phyloP scores from a whole-genome alignment of 2,797 vertebrate species.

The Anabas testudineus region DNA sequence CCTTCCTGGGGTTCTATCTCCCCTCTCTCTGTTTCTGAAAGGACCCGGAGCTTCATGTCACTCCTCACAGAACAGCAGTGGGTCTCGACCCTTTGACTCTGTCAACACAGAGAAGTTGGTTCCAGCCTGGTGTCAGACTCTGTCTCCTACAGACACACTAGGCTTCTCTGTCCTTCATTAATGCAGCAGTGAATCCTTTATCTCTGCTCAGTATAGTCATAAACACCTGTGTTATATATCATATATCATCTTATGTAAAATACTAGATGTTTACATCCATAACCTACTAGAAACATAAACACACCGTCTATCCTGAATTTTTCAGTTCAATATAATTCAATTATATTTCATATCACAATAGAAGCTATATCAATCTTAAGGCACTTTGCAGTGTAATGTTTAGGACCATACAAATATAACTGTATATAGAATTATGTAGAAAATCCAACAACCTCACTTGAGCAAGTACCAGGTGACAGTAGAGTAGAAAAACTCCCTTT shows the following conservation, averaged over 20 bases:
- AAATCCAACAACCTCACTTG: no score
- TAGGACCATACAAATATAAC: no score
- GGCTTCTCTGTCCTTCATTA: constrained; percentile 21
- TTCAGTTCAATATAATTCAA: no score
- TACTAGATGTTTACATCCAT: background rate
- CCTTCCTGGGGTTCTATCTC: constrained; percentile 21
- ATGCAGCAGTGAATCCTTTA: constrained; percentile 13
- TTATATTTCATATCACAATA: no score
- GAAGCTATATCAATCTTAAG: no score
- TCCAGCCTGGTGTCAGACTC: constrained; percentile 37
- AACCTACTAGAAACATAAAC: no score
- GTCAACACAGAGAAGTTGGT: constrained; percentile 70
- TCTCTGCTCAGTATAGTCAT: constrained; percentile 3
- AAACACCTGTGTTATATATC: constrained; percentile 3
- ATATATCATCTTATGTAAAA: background rate
- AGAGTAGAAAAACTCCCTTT: no score
- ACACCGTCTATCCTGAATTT: no score
- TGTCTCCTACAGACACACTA: constrained; percentile 33
- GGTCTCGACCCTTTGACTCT: constrained; percentile 73
- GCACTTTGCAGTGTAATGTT: no score
- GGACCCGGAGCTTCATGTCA: constrained; percentile 49
- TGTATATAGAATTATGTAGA: no score
- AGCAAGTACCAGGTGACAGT: no score
- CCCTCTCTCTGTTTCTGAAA: constrained; percentile 38
- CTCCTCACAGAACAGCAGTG: constrained; percentile 12